Conservation (phyloP, 2,797 vertebrate species). For the Strix occidentalis region DNA sequence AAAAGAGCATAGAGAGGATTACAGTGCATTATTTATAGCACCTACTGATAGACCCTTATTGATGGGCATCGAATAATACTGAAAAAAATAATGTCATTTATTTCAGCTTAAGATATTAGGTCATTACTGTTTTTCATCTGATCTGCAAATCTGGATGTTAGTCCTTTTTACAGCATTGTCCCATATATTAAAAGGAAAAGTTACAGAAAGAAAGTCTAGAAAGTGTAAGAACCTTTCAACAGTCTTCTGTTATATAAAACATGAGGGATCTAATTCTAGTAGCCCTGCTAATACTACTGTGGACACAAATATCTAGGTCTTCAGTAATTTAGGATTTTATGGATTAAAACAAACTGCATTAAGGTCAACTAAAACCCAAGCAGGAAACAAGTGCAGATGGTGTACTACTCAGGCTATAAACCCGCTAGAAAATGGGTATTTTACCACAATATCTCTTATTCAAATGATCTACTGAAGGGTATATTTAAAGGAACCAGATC, state of each 20-base stretch:
- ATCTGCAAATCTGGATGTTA: background rate
- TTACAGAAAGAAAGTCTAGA: background rate
- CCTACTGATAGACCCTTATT: background rate
- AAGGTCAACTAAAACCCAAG: background rate
- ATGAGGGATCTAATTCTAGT: background rate
- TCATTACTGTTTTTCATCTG: background rate
- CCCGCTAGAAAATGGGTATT: background rate
- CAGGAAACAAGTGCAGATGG: constrained; percentile 30
- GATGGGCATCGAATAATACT: background rate
- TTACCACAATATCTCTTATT: background rate
- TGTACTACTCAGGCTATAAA: background rate
- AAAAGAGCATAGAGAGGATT: background rate
- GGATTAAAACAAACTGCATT: constrained; percentile 2
- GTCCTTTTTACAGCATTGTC: background rate
- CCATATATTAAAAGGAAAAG: background rate
- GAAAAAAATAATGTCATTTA: background rate
- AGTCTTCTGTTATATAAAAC: background rate
- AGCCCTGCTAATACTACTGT: background rate
- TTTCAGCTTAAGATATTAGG: background rate
- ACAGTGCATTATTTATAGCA: background rate
- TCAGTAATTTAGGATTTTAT: background rate
- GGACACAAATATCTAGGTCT: background rate
- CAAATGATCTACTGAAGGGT: background rate
- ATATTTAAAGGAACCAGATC: background rate
- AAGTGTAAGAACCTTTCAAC: background rate